Conservation (phyloP, 2,797 vertebrate genomes). For the Denticeps clupeoides region DNA sequence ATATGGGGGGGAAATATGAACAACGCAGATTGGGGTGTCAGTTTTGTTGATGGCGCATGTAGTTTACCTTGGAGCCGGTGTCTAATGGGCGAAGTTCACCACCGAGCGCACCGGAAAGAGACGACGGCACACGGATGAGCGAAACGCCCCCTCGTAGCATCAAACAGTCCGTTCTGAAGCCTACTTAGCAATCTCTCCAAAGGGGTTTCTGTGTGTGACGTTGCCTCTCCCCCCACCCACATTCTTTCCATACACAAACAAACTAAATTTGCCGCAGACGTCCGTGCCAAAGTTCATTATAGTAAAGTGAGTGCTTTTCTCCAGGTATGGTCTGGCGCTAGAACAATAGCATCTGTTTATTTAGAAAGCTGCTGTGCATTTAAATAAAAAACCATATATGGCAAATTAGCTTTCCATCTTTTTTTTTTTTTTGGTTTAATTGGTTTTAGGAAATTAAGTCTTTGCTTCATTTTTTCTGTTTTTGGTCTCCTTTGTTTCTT, state of each 20-base stretch:
- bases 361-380: conserved; percentile 19
- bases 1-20: conserved; percentile 76
- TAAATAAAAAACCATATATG: conserved; percentile 25
- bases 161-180: too few relatives aligned
- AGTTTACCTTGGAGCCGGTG: too few relatives aligned
- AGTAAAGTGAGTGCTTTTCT: conserved; percentile 8
- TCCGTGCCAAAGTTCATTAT: conserved; percentile 16
- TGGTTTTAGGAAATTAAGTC: too few relatives aligned
- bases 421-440: too few relatives aligned
- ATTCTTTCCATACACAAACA: conserved; percentile 4
- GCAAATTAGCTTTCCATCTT: conserved; percentile 26
- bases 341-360: conserved; percentile 26
- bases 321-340: conserved; percentile 16
- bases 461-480: too few relatives aligned
- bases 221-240: conserved; percentile 2
- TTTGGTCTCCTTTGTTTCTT: too few relatives aligned
- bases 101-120: too few relatives aligned
- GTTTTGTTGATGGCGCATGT: conserved; percentile 76
- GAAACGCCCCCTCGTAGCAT: too few relatives aligned
- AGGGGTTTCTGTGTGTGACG: too few relatives aligned
- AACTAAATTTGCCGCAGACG: not conserved
- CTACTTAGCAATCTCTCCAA: too few relatives aligned
- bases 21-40: conserved; percentile 72
- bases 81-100: too few relatives aligned
- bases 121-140: too few relatives aligned